Evolutionary conservation across 2,888 invertebrate species (phyloP).

Genomic region (Lissonota sp.): DNA sequence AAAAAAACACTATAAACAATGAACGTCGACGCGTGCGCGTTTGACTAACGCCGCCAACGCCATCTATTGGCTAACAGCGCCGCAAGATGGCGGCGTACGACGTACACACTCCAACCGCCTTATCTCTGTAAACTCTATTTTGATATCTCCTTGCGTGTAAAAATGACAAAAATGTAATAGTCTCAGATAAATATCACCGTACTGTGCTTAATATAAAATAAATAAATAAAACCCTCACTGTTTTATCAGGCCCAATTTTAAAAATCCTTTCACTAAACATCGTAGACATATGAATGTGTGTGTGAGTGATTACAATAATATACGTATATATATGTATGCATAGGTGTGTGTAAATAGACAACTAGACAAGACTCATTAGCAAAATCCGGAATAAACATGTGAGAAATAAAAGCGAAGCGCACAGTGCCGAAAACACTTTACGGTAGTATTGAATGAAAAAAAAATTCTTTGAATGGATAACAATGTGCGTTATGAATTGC

Average conservation of each 20-base stretch:
- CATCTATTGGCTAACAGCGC: background rate
- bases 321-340: constrained; percentile 7
- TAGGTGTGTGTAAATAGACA: constrained; percentile 12
- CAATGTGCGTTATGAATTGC: constrained; percentile 54
- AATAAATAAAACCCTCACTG: constrained; percentile 3
- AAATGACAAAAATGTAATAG: background rate
- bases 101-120: constrained; percentile 20
- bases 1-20: background rate
- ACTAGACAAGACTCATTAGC: background rate
- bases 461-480: constrained; percentile 40
- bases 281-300: constrained; percentile 47
- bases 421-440: background rate
- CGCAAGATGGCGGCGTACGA: constrained; percentile 70
- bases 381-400: background rate
- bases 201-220: background rate
- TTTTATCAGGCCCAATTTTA: constrained; percentile 8
- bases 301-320: constrained; percentile 4
- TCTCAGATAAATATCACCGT: constrained; percentile 6
- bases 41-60: constrained; percentile 59
- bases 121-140: constrained; percentile 52
- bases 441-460: constrained; percentile 8
- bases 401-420: background rate
- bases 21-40: constrained; percentile 63
- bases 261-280: constrained; percentile 11
- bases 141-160: constrained; percentile 49